Evolutionary conservation across 2,113 vertebrate species (phyloP), one percentile per base, ranked within the genome.

Genomic region (Coregonus clupeaformis): DNA sequence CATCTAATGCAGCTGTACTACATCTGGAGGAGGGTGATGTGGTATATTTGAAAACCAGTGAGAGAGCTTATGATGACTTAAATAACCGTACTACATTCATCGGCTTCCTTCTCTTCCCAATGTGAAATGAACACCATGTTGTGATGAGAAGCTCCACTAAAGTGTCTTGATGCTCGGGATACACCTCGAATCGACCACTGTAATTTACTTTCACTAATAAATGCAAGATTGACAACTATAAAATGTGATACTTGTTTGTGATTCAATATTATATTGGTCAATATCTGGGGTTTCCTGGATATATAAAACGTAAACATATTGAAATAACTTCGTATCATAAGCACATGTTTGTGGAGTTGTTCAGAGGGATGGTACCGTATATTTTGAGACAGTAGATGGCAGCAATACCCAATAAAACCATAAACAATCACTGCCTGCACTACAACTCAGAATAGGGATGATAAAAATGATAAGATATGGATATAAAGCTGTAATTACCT

Each of bases 1-100:
- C 32, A 29, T 76, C 65, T 13, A 73, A 67, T 13, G 45, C 55
- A 68, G 57, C 59, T 24, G 73, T 18, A 3, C 59, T 80, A 27
- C 2, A 47, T 22, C 42, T 80, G 65, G 74, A 80, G 2, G 30
- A 72, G 64, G 74, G 45, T 42, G 36, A 42, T 42, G 36, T 42
- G 36, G 9, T 42, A 42, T 3, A 11, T 2, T 11, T 42, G 36
- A 42, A 27, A 64, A 73, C 52, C 52, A 55, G 20, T 20, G 20
- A 18, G 18, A 20, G 52, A 4, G 52, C 20, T 55, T 55, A 20
- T 55, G 52, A 55, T 55, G 52, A 20, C 5, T 55, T 16, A 18
- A 55, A 20, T 18, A 55, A 55, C 18, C 52, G 18, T 20, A 55
- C 13, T 20, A 55, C 16, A 1, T 55, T 55, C 20, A 18, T 3